Conservation (phyloP, 2,113 vertebrate genomes). For the Martes martes region DNA sequence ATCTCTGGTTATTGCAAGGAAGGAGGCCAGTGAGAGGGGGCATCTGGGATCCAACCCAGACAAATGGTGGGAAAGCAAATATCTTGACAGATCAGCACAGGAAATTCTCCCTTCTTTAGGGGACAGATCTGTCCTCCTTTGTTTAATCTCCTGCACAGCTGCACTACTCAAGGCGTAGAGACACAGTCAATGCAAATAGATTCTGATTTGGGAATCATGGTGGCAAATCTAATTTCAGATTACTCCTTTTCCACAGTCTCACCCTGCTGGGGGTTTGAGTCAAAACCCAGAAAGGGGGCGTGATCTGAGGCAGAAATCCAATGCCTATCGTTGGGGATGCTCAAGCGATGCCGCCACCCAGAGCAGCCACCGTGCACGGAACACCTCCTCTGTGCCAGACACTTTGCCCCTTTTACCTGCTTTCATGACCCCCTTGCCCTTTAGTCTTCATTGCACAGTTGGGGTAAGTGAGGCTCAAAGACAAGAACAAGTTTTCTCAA, state of each 20-base stretch:
- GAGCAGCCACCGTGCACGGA: fast-evolving
- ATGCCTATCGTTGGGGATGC: background rate
- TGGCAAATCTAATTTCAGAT: conserved; percentile 62
- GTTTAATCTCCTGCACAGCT: conserved; percentile 79
- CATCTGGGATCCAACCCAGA: conserved; percentile 51
- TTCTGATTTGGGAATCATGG: conserved; percentile 74
- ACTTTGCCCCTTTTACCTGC: fast-evolving
- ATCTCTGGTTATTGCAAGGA: conserved; percentile 56
- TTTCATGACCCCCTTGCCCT: background rate
- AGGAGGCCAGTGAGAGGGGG: background rate
- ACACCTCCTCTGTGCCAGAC: fast-evolving
- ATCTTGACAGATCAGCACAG: conserved; percentile 63
- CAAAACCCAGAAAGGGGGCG: background rate
- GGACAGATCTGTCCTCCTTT: conserved; percentile 60
- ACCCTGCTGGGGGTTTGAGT: conserved; percentile 60
- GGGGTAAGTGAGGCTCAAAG: background rate
- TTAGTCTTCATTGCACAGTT: background rate
- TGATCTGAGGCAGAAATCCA: background rate
- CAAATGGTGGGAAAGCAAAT: conserved; percentile 71
- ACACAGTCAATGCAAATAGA: conserved; percentile 67
- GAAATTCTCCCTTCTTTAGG: conserved; percentile 47
- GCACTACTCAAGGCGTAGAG: conserved; percentile 64
- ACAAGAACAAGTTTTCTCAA: background rate
- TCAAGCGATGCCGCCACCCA: fast-evolving
- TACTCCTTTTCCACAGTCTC: conserved; percentile 67